phyloP scores from a whole-genome alignment of 2,113 vertebrate species.

The Rattus norvegicus region DNA sequence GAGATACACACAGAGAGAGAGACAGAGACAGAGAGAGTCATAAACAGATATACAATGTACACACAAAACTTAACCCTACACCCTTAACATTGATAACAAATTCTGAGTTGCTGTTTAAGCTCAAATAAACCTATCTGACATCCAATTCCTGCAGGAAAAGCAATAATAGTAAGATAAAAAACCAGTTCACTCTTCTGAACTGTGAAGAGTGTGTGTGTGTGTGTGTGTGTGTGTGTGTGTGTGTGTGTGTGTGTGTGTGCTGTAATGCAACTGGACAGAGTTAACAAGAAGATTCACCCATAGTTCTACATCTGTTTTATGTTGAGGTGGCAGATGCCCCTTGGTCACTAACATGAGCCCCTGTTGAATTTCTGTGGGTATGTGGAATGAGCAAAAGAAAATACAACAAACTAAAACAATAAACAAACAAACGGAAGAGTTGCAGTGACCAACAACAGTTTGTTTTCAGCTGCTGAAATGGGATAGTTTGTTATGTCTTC shows the following conservation, averaged over 20 bases:
- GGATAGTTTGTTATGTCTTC: neutral
- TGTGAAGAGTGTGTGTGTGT: neutral
- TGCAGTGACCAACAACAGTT: neutral
- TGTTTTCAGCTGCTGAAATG: neutral
- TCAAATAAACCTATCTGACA: neutral
- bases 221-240: neutral
- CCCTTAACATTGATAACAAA: neutral
- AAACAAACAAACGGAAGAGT: neutral
- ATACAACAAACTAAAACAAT: neutral
- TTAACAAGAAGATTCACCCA: neutral
- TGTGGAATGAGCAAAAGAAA: neutral
- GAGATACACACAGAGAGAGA: too few species aligned
- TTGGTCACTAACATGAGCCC: neutral
- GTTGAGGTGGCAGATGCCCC: neutral
- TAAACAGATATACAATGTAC: neutral
- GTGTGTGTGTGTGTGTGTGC: neutral
- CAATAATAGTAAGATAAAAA: neutral
- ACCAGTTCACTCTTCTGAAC: neutral
- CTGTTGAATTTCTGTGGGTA: neutral
- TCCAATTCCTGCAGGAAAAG: neutral
- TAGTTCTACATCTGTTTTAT: neutral
- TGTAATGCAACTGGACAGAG: neutral
- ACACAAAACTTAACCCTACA: neutral
- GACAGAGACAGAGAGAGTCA: too few species aligned
- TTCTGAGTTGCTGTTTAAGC: neutral